Conservation (phyloP, 2,888 invertebrate genomes). For the Eudemis profundana region DNA sequence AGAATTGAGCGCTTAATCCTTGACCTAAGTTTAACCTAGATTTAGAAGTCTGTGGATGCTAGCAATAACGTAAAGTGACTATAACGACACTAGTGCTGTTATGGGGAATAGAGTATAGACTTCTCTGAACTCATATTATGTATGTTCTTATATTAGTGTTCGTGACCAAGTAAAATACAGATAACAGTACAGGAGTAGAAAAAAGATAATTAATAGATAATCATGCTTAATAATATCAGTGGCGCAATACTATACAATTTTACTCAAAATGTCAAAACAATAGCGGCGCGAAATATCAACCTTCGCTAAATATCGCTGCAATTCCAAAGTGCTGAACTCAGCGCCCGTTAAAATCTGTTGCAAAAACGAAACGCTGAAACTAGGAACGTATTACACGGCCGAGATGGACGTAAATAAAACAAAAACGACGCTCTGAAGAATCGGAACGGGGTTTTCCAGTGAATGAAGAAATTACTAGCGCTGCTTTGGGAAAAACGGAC, state of each 20-base stretch:
- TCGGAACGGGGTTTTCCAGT: constrained; percentile 57
- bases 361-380: constrained; percentile 47
- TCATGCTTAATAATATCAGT: not conserved
- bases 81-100: too few species aligned
- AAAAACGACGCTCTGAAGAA: constrained; percentile 47
- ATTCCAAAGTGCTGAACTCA: constrained; percentile 43
- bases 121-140: too few species aligned
- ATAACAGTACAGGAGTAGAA: too few species aligned
- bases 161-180: too few species aligned
- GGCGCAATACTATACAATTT: constrained; percentile 3
- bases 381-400: constrained; percentile 49
- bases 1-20: too few species aligned
- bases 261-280: not conserved
- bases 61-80: too few species aligned
- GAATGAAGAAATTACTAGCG: constrained; percentile 40
- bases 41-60: too few species aligned
- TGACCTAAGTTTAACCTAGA: too few species aligned
- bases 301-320: constrained; percentile 17
- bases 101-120: too few species aligned
- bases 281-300: not conserved
- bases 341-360: constrained; percentile 45
- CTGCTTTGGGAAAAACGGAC: constrained; percentile 4
- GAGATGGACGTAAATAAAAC: constrained; percentile 50
- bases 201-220: too few species aligned
- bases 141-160: too few species aligned